Evolutionary conservation across 2,797 vertebrate genomes (phyloP).

Genomic region (Spinus pinus): DNA sequence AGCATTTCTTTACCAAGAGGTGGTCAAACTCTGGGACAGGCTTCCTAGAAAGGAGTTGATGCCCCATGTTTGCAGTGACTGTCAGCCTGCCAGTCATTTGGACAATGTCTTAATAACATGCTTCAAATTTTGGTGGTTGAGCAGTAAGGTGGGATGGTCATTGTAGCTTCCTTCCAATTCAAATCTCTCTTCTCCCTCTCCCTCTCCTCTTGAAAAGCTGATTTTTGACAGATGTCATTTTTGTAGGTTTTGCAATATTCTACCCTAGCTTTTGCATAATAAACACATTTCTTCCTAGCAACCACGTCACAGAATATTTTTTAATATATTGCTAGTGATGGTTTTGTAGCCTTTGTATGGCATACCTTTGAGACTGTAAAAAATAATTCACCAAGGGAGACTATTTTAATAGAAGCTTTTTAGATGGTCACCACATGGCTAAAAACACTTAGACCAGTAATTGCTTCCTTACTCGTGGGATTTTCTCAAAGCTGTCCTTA

Average conservation of each 20-base stretch:
- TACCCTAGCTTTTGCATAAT: neutral
- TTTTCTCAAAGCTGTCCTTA: neutral
- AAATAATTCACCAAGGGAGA: neutral
- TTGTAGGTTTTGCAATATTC: fast-evolving
- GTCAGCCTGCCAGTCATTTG: neutral
- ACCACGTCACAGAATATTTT: neutral
- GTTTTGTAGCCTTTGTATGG: neutral
- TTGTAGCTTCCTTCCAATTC: neutral
- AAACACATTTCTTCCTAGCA: neutral
- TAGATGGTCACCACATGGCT: neutral
- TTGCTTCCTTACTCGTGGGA: neutral
- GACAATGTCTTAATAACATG: neutral
- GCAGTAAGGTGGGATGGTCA: neutral
- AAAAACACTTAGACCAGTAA: neutral
- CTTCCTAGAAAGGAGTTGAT: neutral
- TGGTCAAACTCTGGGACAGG: neutral
- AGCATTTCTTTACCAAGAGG: neutral
- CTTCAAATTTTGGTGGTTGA: neutral
- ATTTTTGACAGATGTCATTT: neutral
- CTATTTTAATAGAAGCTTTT: neutral
- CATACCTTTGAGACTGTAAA: neutral
- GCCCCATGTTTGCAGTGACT: neutral
- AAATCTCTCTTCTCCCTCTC: neutral
- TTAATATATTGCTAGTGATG: neutral
- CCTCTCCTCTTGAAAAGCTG: neutral